A percentile compares a stretch with the other conserved stretches of the same genome.
phyloP scores from a whole-genome alignment of 2,797 vertebrate species.

The Botia kubotai region DNA sequence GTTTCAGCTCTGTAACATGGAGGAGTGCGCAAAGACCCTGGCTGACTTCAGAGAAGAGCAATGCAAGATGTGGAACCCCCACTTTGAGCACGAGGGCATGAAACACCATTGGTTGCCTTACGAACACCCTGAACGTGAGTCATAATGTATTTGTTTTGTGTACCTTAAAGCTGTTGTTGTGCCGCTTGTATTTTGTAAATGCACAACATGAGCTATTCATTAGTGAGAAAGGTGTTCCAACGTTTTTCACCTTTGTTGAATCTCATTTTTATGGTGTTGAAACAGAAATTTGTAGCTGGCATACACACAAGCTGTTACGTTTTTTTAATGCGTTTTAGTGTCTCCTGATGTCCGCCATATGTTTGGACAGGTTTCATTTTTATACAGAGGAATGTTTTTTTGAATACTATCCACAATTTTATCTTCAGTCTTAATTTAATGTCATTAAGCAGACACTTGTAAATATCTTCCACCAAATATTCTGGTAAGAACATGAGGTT shows the following conservation, averaged over 20 bases:
- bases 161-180: background rate
- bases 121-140: slow-evolving; percentile 89
- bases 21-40: slow-evolving; percentile 83
- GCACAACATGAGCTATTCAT: background rate
- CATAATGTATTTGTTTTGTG: background rate
- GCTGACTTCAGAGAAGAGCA: slow-evolving; percentile 95
- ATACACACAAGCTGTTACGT: background rate
- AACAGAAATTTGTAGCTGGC: background rate
- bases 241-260: too few relatives aligned
- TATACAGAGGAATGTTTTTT: slow-evolving; percentile 16
- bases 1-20: slow-evolving; percentile 89
- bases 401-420: background rate
- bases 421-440: background rate
- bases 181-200: background rate
- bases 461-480: background rate
- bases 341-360: slow-evolving; percentile 9
- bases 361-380: background rate
- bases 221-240: background rate
- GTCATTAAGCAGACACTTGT: background rate
- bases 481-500: too few relatives aligned
- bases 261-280: slow-evolving; percentile 7
- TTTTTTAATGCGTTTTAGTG: background rate
- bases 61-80: slow-evolving; percentile 89
- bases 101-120: slow-evolving; percentile 96
- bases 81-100: slow-evolving; percentile 85